Evolutionary conservation across 1,140 invertebrate genomes (phyloP).

Genomic region (Ceratina calcarata): DNA sequence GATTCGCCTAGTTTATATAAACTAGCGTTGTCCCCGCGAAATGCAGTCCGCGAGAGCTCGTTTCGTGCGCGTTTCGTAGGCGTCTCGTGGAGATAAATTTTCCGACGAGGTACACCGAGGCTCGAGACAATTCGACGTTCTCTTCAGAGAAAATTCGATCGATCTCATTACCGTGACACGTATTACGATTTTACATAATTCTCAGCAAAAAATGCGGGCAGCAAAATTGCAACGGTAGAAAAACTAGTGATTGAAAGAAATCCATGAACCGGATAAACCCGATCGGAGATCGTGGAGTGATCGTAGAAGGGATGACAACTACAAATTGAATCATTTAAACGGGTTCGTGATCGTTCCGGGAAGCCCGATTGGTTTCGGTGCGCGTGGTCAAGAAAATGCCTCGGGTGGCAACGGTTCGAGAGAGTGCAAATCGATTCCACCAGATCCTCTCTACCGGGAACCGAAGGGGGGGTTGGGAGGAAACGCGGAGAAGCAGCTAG

Average conservation of each 20-base stretch:
- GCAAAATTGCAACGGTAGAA: too few relatives aligned
- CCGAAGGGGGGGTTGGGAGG: not conserved
- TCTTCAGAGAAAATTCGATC: not conserved
- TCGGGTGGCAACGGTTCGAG: not conserved
- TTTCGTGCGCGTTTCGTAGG: not conserved
- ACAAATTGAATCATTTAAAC: constrained; percentile 40
- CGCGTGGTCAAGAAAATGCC: constrained; percentile 29
- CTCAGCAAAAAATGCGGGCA: too few relatives aligned
- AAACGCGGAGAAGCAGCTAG: not conserved
- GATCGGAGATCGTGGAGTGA: not conserved
- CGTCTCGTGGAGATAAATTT: not conserved
- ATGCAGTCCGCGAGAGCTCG: not conserved
- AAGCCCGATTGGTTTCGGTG: constrained; percentile 23
- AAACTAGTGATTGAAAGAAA: too few relatives aligned
- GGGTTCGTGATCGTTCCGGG: constrained; percentile 10
- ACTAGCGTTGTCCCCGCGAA: not conserved
- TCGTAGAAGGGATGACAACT: too few relatives aligned
- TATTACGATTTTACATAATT: too few relatives aligned
- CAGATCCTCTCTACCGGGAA: not conserved
- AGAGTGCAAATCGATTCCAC: constrained; percentile 29
- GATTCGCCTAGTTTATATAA: constrained; percentile 56
- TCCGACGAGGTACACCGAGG: not conserved
- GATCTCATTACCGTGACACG: too few relatives aligned
- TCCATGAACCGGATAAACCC: not conserved
- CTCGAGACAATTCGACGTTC: not conserved